Evolutionary conservation across 2,888 invertebrate genomes (phyloP), one percentile per base, ranked within the genome.

Genomic region (Scaptodrosophila latifasciaeformis): DNA sequence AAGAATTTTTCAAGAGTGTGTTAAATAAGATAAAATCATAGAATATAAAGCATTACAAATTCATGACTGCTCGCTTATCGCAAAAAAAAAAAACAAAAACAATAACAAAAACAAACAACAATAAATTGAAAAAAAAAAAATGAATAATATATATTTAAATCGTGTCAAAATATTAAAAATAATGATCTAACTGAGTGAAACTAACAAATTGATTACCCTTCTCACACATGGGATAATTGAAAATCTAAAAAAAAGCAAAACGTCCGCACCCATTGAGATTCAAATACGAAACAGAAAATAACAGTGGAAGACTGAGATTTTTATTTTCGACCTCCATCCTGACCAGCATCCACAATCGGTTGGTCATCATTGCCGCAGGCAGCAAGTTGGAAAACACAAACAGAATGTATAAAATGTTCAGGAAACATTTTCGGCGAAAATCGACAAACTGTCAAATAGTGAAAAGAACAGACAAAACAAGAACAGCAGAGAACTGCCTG

Each of bases 401-500:
- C 64, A 80, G 64, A 70, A 83, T 83, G 83, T 78, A 77, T 69
- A 86, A 82, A 85, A 85, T 85, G 86, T 86, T 85, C 76, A 85
- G 82, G 69, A 85, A 86, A 84, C 85, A 86, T 79, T 85, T 82
- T 79, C 84, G 86, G 62, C 82, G 85, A 83, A 85, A 85, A 85
- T 75, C 78, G 62, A 62, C 80, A 64, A 43, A 47, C 54, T 51
- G 13, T 15, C 10, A n/a, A 6, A 37, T 37, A 17, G 13, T 17
- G 17, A 40, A 19, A n/a, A 24, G 30, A 45, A 31, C 2, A 15
- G 19, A 17, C 30, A 17, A 45, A 46, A 17, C 42, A 37, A 17
- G 42, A 39, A 54, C 63, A 48, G 29, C 24, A 35, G 47, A 17
- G 44, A 45, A 35, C 44, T 10, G 34, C n/a, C 13, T 31, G 19